Conservation (phyloP, 2,888 invertebrate genomes). For the Exocentrus adspersus region DNA sequence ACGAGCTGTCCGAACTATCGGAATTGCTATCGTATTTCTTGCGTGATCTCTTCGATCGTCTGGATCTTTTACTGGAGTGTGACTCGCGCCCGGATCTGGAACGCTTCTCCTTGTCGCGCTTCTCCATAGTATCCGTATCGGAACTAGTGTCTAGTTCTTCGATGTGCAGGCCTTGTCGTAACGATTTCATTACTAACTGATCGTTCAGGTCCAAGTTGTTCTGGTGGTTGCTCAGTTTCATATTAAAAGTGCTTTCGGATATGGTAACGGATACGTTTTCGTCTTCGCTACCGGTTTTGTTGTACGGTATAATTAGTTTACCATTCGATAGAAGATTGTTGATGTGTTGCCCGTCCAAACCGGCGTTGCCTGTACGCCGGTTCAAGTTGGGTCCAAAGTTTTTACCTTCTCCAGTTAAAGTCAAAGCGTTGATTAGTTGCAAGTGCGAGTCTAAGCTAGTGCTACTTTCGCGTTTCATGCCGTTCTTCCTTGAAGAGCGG, state of each 20-base stretch:
- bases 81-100: conserved; percentile 48
- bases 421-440: conserved; percentile 72
- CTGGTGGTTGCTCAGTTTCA: conserved; percentile 55
- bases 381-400: conserved; percentile 68
- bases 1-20: conserved; percentile 54
- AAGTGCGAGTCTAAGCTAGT: conserved; percentile 85
- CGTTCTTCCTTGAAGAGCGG: conserved; percentile 51
- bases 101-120: conserved; percentile 48
- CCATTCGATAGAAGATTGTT: conserved; percentile 58
- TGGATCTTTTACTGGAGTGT: conserved; percentile 47
- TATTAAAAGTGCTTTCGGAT: conserved; percentile 58
- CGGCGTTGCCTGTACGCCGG: conserved; percentile 64
- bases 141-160: conserved; percentile 49
- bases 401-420: conserved; percentile 66
- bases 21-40: conserved; percentile 48
- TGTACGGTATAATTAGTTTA: conserved; percentile 56
- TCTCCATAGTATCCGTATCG: conserved; percentile 41
- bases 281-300: conserved; percentile 58
- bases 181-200: conserved; percentile 59
- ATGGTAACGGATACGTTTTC: conserved; percentile 63
- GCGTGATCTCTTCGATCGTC: conserved; percentile 42
- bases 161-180: conserved; percentile 57
- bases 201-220: conserved; percentile 60
- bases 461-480: conserved; percentile 68
- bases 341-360: conserved; percentile 64